Evolutionary conservation across 2,113 vertebrate genomes (phyloP), one percentile per base, ranked within the genome.

Genomic region (Aythya baeri): DNA sequence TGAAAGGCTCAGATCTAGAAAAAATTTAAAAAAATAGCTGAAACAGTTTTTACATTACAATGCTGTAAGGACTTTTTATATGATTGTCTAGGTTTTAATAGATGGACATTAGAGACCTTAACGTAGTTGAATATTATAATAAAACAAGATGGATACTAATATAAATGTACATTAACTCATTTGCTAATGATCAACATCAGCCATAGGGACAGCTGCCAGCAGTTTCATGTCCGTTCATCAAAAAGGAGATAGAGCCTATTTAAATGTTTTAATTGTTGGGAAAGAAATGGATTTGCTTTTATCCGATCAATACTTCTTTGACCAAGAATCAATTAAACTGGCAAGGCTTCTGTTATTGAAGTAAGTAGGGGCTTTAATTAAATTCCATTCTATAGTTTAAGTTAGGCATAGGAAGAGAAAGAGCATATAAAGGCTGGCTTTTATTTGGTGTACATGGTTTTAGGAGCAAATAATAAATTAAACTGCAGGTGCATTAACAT

Each of bases 281-380:
- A 97, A 97, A 97, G 88, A 97, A 97, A 97, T 96, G 94, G 96
- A 97, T 98, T 98, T 97, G 96, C 97, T 98, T 98, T 98, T 98
- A 98, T 97, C 97, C 95, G 91, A 98, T 98, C 98, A 98, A 98
- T 98, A 98, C 88, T 93, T 80, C 96, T 98, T 97, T 97, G 96
- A 97, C 97, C 89, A 94, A 97, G 92, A 97, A 97, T 98, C 97
- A 98, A 97, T 98, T 98, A 98, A 97, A 95, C 96, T 97, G 97
- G 97, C 97, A 97, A 97, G 77, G 17, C 65, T 97, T 94, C 77
- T 85, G 65, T 91, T 97, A 96, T 7, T 96, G 96, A 97, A 97
- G 94, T 92, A 97, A 97, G 65, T 83, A 97, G 63, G 73, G 34
- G 12, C 68, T 97, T 97, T 98, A 98, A 98, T 98, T 98, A 98